Evolutionary conservation across 2,113 vertebrate genomes (phyloP).

Genomic region (Poeciliopsis turrubarensis): DNA sequence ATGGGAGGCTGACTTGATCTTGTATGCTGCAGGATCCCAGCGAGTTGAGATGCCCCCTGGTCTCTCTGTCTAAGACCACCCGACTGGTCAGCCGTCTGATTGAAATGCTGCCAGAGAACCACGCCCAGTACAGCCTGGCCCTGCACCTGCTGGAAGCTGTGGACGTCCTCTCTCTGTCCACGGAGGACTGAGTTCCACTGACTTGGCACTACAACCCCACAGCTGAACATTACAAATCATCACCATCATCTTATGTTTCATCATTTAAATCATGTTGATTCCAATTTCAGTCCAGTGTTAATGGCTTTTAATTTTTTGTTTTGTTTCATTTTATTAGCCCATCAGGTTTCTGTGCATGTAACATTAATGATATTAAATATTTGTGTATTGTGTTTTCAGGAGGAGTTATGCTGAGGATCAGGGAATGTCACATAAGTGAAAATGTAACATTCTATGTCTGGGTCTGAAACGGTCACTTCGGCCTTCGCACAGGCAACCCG

Average conservation of each 20-base stretch:
- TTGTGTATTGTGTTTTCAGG: constrained; percentile 1
- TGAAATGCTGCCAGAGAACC: constrained; percentile 93
- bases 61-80: constrained; percentile 85
- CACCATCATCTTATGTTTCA: neutral
- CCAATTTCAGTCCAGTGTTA: neutral
- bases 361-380: constrained; percentile 21
- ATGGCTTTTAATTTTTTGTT: constrained; percentile 50
- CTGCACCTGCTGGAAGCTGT: constrained; percentile 92
- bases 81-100: constrained; percentile 88
- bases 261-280: constrained; percentile 31
- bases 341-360: constrained; percentile 45
- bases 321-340: constrained; percentile 25
- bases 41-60: constrained; percentile 86
- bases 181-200: constrained; percentile 55
- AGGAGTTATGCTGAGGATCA: neutral
- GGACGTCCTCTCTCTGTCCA: constrained; percentile 78
- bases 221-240: neutral
- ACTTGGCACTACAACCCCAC: neutral
- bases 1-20: neutral
- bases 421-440: too few species aligned
- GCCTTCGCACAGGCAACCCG: constrained; percentile 11
- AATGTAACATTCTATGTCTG: too few species aligned
- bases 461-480: neutral
- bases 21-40: constrained; percentile 84
- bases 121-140: constrained; percentile 91